Conservation (phyloP, 2,888 invertebrate species). For the Pseudeuparius sepicola region DNA sequence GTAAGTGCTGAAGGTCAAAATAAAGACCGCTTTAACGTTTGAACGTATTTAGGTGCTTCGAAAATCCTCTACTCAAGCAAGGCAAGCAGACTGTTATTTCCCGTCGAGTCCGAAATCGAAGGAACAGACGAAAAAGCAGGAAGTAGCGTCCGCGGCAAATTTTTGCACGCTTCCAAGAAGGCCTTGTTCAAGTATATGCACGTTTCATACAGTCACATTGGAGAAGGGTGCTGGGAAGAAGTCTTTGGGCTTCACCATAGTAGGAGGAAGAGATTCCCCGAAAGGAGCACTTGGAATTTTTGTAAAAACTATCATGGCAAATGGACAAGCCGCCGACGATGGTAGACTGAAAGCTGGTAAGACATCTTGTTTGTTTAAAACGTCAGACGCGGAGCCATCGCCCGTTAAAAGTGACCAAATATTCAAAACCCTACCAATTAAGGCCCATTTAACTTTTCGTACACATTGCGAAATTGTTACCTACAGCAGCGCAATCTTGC, state of each 20-base stretch:
- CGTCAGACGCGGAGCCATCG: too few relatives aligned
- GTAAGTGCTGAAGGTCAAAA: constrained; percentile 28
- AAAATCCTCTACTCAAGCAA: too few relatives aligned
- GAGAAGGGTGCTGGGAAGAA: constrained; percentile 76
- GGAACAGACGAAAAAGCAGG: constrained; percentile 12
- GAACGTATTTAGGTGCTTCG: too few relatives aligned
- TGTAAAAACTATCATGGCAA: constrained; percentile 73
- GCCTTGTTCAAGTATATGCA: constrained; percentile 57
- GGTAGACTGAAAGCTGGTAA: constrained; percentile 71
- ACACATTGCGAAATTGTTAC: too few relatives aligned
- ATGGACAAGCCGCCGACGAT: constrained; percentile 76
- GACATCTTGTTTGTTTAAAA: too few relatives aligned
- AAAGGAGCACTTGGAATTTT: constrained; percentile 78
- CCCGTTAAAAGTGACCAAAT: too few relatives aligned
- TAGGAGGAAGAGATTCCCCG: constrained; percentile 77
- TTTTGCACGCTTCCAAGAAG: constrained; percentile 66
- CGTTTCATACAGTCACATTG: constrained; percentile 62
- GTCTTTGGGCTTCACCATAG: constrained; percentile 81
- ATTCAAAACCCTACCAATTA: too few relatives aligned
- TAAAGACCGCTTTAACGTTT: constrained; percentile 30
- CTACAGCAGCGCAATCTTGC: too few relatives aligned
- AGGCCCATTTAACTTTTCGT: too few relatives aligned
- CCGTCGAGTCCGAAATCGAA: constrained; percentile 20
- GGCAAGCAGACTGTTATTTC: too few relatives aligned
- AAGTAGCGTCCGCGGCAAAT: constrained; percentile 42